Evolutionary conservation across 1,140 invertebrate genomes (phyloP).

Genomic region (Steinernema feltiae): DNA sequence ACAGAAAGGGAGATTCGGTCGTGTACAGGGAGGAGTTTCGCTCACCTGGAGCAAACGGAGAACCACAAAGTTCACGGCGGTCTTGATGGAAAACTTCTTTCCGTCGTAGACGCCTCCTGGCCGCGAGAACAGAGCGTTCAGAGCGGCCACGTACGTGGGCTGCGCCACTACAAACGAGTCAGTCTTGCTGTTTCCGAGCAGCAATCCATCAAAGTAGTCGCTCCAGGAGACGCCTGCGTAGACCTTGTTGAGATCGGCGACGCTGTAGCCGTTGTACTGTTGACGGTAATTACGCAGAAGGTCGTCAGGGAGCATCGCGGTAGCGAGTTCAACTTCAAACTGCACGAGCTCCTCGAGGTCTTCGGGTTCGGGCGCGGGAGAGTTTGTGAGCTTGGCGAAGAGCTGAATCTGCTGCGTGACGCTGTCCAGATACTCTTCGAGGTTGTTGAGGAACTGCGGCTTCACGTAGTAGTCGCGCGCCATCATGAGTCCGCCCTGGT

Average conservation of each 20-base stretch:
- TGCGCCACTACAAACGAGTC: slow-evolving; percentile 33
- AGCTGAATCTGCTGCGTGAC: slow-evolving; percentile 17
- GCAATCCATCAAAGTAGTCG: slow-evolving; percentile 26
- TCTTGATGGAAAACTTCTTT: slow-evolving; percentile 23
- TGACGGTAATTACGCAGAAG: slow-evolving; percentile 44
- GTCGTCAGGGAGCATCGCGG: slow-evolving; percentile 42
- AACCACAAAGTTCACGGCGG: slow-evolving; percentile 43
- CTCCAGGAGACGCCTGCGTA: slow-evolving; percentile 37
- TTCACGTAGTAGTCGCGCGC: slow-evolving; percentile 42
- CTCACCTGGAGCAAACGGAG: slow-evolving; percentile 28
- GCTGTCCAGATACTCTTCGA: slow-evolving; percentile 24
- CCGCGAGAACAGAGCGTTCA: slow-evolving; percentile 32
- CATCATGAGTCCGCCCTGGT: slow-evolving; percentile 34
- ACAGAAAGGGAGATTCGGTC: background rate
- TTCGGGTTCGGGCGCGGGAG: background rate
- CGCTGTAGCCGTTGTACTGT: slow-evolving; percentile 43
- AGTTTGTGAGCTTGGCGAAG: slow-evolving; percentile 5
- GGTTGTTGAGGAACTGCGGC: slow-evolving; percentile 36
- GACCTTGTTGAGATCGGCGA: slow-evolving; percentile 21
- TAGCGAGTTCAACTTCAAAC: slow-evolving; percentile 39
- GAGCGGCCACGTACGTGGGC: slow-evolving; percentile 37
- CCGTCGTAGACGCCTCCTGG: background rate
- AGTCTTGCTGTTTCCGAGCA: background rate
- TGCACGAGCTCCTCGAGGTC: slow-evolving; percentile 30
- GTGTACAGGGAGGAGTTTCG: too few species aligned